Base-by-base conservation (phyloP, 2,797 vertebrate genomes). In the Phataginus tricuspis region DNA sequence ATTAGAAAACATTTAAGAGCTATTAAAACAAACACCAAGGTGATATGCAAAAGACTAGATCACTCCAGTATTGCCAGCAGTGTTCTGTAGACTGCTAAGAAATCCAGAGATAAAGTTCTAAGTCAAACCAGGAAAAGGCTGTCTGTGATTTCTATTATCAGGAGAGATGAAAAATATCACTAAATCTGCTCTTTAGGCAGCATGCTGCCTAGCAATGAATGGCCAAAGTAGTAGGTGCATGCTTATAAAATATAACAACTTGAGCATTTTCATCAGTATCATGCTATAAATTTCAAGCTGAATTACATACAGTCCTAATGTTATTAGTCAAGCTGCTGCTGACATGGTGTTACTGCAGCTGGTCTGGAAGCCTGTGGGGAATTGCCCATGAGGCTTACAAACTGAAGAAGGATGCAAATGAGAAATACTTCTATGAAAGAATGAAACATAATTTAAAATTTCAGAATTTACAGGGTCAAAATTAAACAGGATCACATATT, bases 371-470 rank as follows among this genome's bases (percentile, higher is more conserved):
- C 59, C 29, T 5, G 6, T 25, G 27, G 53, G 88, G 21, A 23
- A 18, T 31, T 39, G 11, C 16, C 39, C 31, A 9, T 8, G 79
- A n/a, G 27, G 18, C 39, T 39, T n/a, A 64, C 63, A 51, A 7
- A 53, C 23, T 91, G 61, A 39, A 66, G 86, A 64, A 27, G 18
- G 6, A 21, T n/a, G 29, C 63, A 71, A 34, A 64, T 12, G 79
- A 88, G 84, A 94, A 64, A 31, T 37, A 34, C 42, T 64, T 77
- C 85, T 27, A 53, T 31, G 71, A 80, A 95, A 84, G 64, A 87
- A 31, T 69, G 86, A 82, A 86, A 53, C 31, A 53, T 2, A 51
- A 2, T 53, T 75, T 79, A 63, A 88, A 29, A 77, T 68, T 31
- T 88, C 4, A 85, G 89, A 82, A 90, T 37, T 63, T 64, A 45